Base-by-base conservation (phyloP, 2,888 invertebrate genomes). In the Gnatocerus cornutus region DNA sequence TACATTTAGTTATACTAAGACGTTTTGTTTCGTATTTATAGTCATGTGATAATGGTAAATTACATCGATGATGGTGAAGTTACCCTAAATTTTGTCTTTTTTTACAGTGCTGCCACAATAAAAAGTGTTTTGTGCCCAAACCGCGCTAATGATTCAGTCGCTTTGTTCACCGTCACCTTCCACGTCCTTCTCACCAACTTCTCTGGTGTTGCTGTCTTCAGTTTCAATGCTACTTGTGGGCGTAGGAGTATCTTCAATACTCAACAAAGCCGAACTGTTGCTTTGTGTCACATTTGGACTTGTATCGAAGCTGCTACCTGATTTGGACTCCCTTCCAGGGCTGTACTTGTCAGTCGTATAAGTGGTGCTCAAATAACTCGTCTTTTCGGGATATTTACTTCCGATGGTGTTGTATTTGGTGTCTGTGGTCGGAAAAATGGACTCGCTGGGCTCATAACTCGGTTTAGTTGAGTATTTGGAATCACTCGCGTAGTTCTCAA, bases 141-240 rank as follows among this genome's bases (percentile, higher is more conserved):
- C 68, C 72, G 72, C 70, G 52, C 76, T 75, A 73, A 70, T 68
- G 58, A 69, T 81, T 84, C 83, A 86, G 81, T 89, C 88, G 81
- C 88, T 88, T 74, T 87, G 88, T 79, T 89, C 89, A 72, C 87
- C 87, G 78, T 89, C 89, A 41, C 87, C 88, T 77, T 89, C 89
- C 29, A 86, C 87, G 70, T 88, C 88, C 66, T 86, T 85, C 73
- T 89, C 88, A 13, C 86, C 87, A 50, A 88, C 87, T 74, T 88
- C 88, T 43, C 85, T 82, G 37, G 87, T 85, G 71, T 85, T 86
- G 63, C 88, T 88, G 72, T 88, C 89, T 74, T 89, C 89, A 0
- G 88, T 88, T 80, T 88, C 88, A 71, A 88, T 87, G 77, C 88
- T 88, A 77, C 88, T 88, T 1, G 89, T 88, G 3, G 89, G 88